Evolutionary conservation across 2,113 vertebrate species (phyloP).

Genomic region (Copsychus sechellarum): DNA sequence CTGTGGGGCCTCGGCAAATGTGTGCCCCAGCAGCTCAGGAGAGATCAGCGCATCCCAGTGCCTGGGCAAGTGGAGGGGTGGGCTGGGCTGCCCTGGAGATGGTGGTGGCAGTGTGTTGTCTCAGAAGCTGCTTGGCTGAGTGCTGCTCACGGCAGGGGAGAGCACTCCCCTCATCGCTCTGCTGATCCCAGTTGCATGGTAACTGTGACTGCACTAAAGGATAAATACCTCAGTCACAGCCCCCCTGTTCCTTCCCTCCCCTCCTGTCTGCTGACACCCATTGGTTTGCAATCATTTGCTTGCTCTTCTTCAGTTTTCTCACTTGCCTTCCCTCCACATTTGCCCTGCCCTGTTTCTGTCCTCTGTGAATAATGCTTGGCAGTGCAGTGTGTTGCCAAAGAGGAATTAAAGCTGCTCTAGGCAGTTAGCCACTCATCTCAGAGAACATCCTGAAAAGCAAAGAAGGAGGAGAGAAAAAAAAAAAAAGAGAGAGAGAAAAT

Average conservation of each 20-base stretch:
- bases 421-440: neutral
- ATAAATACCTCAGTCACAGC: neutral
- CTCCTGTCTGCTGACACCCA: neutral
- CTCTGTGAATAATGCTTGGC: neutral
- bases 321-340: neutral
- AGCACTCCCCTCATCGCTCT: accelerated
- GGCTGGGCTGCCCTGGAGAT: neutral
- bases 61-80: neutral
- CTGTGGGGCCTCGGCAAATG: neutral
- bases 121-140: neutral
- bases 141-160: neutral
- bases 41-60: neutral
- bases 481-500: neutral
- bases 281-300: neutral
- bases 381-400: neutral
- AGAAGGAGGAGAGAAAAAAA: neutral
- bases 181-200: neutral
- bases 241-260: neutral
- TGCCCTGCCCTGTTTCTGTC: neutral
- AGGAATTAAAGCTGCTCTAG: neutral
- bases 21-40: neutral
- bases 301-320: neutral
- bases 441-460: neutral
- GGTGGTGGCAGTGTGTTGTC: neutral
- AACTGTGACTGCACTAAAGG: neutral